Evolutionary conservation across 2,797 vertebrate species (phyloP), one percentile per base, ranked within the genome.

Genomic region (Molothrus aeneus): DNA sequence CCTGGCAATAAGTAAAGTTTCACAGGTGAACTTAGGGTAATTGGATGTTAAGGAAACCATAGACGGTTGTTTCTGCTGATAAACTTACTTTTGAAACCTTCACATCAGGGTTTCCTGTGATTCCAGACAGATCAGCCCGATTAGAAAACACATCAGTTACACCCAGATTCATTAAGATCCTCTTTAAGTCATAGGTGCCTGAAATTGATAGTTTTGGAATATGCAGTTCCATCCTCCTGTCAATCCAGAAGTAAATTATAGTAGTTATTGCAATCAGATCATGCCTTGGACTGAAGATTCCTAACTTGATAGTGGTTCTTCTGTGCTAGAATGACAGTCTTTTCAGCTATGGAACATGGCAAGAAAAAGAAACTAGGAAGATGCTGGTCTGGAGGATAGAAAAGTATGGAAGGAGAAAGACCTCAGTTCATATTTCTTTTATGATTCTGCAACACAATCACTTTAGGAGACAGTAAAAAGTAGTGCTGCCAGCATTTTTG

Each of bases 21-120:
- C 51, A 43, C 45, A 56, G 16, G 17, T 64, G 66, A 70, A 3
- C 17, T 81, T 65, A 64, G 43, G 9, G 42, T 14, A 36, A 5
- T 7, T 75, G 31, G 10, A 1, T 61, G 20, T 56, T 64, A 56
- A 61, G 17, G 36, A 51, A 59, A 38, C 7, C 36, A n/a, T 3
- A 66, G 47, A 42, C 22, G 16, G 13, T 54, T 28, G 21, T 43
- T 43, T 91, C 60, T 83, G 28, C 47, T 71, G 32, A 51, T 20
- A 64, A 79, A 86, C 82, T 92, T 95, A 93, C 94, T 86, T 93
- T 84, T 50, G 92, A 95, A 78, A 96, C 51, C 53, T 90, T 92
- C 61, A 93, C 4, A 9, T 85, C n/a, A 28, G 11, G 8, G 10
- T 87, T 90, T 86, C 64, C 82, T 57, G 86, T 91, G 72, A 96